Conservation (phyloP, 2,797 vertebrate genomes). For the Mormyrops boulengeri region DNA sequence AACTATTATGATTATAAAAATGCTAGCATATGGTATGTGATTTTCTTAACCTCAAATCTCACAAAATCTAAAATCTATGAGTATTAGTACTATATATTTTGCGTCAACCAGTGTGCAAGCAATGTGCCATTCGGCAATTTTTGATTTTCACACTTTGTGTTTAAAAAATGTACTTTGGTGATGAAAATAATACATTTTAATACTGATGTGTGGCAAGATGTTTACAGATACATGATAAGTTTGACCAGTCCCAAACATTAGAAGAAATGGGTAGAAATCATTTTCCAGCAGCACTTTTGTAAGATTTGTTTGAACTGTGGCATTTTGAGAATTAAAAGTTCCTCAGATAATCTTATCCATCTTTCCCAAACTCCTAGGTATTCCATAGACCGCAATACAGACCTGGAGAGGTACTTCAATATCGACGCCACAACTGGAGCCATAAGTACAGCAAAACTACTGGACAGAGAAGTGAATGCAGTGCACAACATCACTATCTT, state of each 20-base stretch:
- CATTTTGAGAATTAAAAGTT: neutral
- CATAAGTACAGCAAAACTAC: conserved; percentile 84
- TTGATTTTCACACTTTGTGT: no score
- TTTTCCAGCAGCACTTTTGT: neutral
- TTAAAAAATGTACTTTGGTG: neutral
- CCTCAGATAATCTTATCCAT: neutral
- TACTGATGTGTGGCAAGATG: neutral
- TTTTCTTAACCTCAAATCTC: neutral
- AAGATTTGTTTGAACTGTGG: neutral
- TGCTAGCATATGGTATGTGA: neutral
- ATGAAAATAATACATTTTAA: neutral
- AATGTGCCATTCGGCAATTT: no score
- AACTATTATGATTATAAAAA: neutral
- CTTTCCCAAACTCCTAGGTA: conserved; percentile 63
- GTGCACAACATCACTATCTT: conserved; percentile 91
- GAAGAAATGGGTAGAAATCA: neutral
- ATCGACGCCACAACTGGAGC: conserved; percentile 85
- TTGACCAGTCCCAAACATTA: neutral
- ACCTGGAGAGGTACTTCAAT: conserved; percentile 92
- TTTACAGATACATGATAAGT: neutral
- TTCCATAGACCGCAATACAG: conserved; percentile 94
- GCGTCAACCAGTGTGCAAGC: no score
- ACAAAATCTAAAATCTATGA: neutral
- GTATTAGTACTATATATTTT: no score
- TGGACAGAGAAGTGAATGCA: conserved; percentile 87